These are phyloP conservation scores for Eupeodes corollae DNA, from an alignment of 1,140 invertebrate genomes.

Conservation along the genomic window DNA sequence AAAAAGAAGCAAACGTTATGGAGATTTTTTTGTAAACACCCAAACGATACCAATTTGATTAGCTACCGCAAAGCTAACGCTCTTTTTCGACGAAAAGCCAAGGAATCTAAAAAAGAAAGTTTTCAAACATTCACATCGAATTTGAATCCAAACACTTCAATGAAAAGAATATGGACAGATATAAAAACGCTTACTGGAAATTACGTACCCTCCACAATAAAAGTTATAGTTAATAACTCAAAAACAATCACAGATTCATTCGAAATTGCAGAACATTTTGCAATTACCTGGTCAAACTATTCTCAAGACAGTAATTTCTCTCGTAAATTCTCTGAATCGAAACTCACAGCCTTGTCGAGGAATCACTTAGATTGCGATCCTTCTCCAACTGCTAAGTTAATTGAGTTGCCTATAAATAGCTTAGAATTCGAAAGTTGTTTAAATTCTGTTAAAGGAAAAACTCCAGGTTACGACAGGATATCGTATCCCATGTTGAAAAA, in stretches of 20 bases:
- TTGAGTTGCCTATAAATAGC: background rate
- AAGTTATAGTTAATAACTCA: too few relatives aligned
- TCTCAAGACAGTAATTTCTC: conserved; percentile 3
- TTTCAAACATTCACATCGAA: conserved; percentile 6
- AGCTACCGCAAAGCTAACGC: conserved; percentile 9
- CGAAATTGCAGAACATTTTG: conserved; percentile 6
- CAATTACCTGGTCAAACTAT: background rate
- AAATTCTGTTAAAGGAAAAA: conserved; percentile 1
- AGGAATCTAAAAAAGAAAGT: background rate
- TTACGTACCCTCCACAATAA: background rate
- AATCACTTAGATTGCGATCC: background rate
- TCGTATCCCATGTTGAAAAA: background rate
- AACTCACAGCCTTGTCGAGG: background rate
- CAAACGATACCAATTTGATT: conserved; percentile 1
- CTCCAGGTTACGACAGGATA: background rate
- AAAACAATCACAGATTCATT: too few relatives aligned
- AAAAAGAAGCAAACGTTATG: background rate
- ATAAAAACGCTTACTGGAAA: conserved; percentile 7
- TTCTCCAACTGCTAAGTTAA: background rate
- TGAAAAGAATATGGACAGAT: conserved; percentile 9
- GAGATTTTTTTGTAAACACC: background rate
- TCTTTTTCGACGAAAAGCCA: conserved; percentile 2
- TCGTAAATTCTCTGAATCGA: background rate
- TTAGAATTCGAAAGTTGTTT: conserved; percentile 4
- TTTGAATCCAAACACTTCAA: conserved; percentile 5